Evolutionary conservation across 2,888 invertebrate genomes (phyloP), one percentile per base, ranked within the genome.

Genomic region (Mesochorus sp.): DNA sequence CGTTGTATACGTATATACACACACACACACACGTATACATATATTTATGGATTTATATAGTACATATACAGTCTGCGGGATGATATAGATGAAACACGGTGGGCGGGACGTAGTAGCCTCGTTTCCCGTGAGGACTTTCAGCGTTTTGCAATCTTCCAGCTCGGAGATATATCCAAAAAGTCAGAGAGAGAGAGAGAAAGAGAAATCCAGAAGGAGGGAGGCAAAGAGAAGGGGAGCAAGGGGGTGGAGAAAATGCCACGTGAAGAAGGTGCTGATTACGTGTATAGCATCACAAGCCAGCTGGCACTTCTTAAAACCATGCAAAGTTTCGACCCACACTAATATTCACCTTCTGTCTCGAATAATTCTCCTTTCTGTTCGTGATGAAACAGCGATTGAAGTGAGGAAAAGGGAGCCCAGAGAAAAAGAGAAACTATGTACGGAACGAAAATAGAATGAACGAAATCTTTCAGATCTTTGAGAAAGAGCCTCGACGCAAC

Each of bases 201-300:
- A 51, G 42, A 3, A 34, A 14, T 19, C 21, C 17, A 14, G 5
- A n/a, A 37, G 51, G 14, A n/a, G 39, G 6, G 59, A 4, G 61
- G 2, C 17, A 24, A 14, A 31, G 34, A 51, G 34, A 53, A 19
- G 44, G 10, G 12, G 17, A 21, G 37, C n/a, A n/a, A 31, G 47
- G 49, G 44, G 44, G 57, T n/a, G 37, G 34, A 26, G n/a, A 31
- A 44, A 57, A 49, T 57, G 14, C 24, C 26, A 61, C 53, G 61
- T n/a, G 39, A 73, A 47, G 61, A 67, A 73, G 72, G 77, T 62
- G 72, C 72, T 77, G 77, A 77, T 77, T 77, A 77, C 61, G 76
- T 71, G 44, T 34, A 44, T 12, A n/a, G 3, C 44, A 26, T 24
- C 24, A 31, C 61, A 55, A 73, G 53, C 77, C 67, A 73, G 44